Evolutionary conservation across 2,888 invertebrate genomes (phyloP).

Genomic region (Sphecodes monilicornis): DNA sequence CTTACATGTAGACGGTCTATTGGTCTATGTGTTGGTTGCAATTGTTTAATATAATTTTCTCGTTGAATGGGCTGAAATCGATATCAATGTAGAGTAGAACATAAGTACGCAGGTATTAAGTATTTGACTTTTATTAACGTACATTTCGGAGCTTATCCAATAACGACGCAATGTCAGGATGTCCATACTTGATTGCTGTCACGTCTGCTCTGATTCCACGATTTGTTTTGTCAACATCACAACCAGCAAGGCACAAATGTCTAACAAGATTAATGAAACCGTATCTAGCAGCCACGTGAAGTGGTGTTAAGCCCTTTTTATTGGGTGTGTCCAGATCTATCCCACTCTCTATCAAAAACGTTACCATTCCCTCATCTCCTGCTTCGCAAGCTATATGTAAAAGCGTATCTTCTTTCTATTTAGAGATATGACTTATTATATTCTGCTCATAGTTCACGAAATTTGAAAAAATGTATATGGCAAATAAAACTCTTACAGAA

Average conservation of each 20-base stretch:
- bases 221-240: constrained; percentile 89
- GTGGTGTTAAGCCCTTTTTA: constrained; percentile 87
- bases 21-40: constrained; percentile 87
- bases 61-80: constrained; percentile 78
- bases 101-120: not conserved
- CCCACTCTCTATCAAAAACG: constrained; percentile 81
- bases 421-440: constrained; percentile 51
- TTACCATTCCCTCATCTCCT: constrained; percentile 81
- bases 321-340: constrained; percentile 87
- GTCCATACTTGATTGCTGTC: constrained; percentile 91
- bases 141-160: constrained; percentile 88
- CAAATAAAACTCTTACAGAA: constrained; percentile 74
- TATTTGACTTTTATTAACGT: constrained; percentile 29
- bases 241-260: constrained; percentile 89
- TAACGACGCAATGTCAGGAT: constrained; percentile 89
- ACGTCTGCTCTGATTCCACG: constrained; percentile 91
- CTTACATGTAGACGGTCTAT: constrained; percentile 88
- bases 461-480: not conserved
- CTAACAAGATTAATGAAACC: constrained; percentile 90
- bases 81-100: constrained; percentile 21
- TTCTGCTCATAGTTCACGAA: not conserved
- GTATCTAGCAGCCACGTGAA: constrained; percentile 90
- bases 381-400: constrained; percentile 87
- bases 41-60: constrained; percentile 87
- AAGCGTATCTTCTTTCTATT: constrained; percentile 87